Conservation (phyloP, 2,888 invertebrate species). For the Rhamphomyia laevipes region DNA sequence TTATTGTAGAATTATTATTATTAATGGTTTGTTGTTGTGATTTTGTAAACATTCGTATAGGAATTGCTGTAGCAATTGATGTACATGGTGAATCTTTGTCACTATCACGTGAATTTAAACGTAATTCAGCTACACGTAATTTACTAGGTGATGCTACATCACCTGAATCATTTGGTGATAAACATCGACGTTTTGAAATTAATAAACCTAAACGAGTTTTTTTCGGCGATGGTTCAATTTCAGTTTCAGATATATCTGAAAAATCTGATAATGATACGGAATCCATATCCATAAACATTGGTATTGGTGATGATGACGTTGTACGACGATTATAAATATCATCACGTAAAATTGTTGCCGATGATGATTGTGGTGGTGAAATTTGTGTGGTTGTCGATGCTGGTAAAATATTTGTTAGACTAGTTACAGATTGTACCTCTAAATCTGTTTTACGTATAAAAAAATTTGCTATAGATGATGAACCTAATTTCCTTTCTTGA, state of each 20-base stretch:
- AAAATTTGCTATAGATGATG: slow-evolving; percentile 62
- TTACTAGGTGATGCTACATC: slow-evolving; percentile 58
- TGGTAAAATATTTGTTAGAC: slow-evolving; percentile 37
- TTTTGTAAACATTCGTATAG: slow-evolving; percentile 18
- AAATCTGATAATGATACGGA: slow-evolving; percentile 34
- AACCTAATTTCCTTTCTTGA: slow-evolving; percentile 54
- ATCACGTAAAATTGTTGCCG: slow-evolving; percentile 32
- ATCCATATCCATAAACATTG: slow-evolving; percentile 32
- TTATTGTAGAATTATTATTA: slow-evolving; percentile 13
- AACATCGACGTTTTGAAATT: slow-evolving; percentile 40
- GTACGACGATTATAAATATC: slow-evolving; percentile 31
- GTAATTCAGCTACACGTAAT: slow-evolving; percentile 52
- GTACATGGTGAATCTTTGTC: slow-evolving; percentile 36
- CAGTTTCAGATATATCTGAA: slow-evolving; percentile 51
- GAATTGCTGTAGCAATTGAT: slow-evolving; percentile 3
- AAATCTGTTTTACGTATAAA: slow-evolving; percentile 55
- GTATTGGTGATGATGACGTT: slow-evolving; percentile 30
- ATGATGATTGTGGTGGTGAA: slow-evolving; percentile 23
- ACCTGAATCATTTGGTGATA: slow-evolving; percentile 26
- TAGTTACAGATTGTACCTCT: slow-evolving; percentile 65
- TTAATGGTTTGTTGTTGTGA: neutral
- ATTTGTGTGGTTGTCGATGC: neutral
- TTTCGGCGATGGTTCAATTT: slow-evolving; percentile 66
- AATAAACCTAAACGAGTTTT: slow-evolving; percentile 44
- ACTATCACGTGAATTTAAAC: slow-evolving; percentile 50